Percentiles rank a stretch among this genome's conserved stretches.
Evolutionary conservation across 2,888 invertebrate species (phyloP).

Genomic region (Diarsia rubi): DNA sequence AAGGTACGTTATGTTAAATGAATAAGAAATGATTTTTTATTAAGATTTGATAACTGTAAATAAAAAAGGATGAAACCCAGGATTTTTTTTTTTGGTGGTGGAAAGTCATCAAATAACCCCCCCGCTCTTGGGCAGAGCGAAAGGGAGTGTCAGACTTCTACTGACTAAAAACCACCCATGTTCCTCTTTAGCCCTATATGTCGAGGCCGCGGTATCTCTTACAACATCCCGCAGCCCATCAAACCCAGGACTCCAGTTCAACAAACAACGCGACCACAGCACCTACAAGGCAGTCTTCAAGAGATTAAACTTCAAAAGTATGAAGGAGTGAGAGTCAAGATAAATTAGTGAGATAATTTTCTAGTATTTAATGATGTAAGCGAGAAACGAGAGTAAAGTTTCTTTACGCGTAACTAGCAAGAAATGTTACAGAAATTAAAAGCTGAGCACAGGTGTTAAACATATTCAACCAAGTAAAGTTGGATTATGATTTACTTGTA

Average conservation of each 20-base stretch:
- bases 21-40: too few relatives aligned
- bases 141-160: too few relatives aligned
- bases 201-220: too few relatives aligned
- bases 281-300: background rate
- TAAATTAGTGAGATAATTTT: constrained; percentile 35
- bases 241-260: background rate
- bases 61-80: too few relatives aligned
- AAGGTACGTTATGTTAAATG: too few relatives aligned
- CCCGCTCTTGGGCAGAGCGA: too few relatives aligned
- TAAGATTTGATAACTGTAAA: too few relatives aligned
- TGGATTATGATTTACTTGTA: background rate
- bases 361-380: constrained; percentile 16
- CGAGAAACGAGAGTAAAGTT: constrained; percentile 33
- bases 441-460: constrained; percentile 9
- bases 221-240: too few relatives aligned
- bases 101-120: too few relatives aligned
- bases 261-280: background rate
- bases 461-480: background rate
- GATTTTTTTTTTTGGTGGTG: too few relatives aligned
- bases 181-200: too few relatives aligned
- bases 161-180: too few relatives aligned
- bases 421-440: constrained; percentile 36
- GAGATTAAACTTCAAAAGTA: constrained; percentile 24
- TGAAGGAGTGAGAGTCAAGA: constrained; percentile 23
- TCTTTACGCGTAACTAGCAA: constrained; percentile 12